Evolutionary conservation across 2,888 invertebrate genomes (phyloP), one percentile per base, ranked within the genome.

Genomic region (Acronicta alni): DNA sequence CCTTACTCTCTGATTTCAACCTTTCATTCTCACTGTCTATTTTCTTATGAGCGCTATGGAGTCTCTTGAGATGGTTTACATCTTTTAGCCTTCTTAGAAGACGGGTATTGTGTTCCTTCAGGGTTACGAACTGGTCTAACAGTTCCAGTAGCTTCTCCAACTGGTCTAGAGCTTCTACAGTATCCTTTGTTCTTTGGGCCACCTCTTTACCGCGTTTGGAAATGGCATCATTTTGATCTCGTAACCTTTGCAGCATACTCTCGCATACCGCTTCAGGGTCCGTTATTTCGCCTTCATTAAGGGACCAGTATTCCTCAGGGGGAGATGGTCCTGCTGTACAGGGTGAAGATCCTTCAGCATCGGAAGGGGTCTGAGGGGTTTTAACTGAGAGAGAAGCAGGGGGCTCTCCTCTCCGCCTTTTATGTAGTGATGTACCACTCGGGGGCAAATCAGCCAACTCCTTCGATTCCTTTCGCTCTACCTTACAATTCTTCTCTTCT

Each of bases 81-180:
- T 97, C 97, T 60, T 96, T 95, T 23, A 97, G 95, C 49, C 96
- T 94, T 71, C 95, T 94, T 57, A 97, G 95, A 20, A 97, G 90
- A 66, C 95, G 95, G 0, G 95, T 94, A 85, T 97, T 97, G 69
- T 97, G 96, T 77, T 97, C 96, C 68, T 96, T 95, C 37, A 97
- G 88, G 41, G 95, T 95, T 7, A 97, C 93, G 69, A 97, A 95
- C 80, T 97, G 97, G 80, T 98, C 97, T 87, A 98, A 95, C 32
- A 98, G 89, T 62, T 96, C 95, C 75, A 97, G 96, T 8, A 98
- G 93, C 75, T 97, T 97, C 72, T 97, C 97, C 48, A 98, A 87
- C 80, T 98, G 97, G 79, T 97, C 97, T 65, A 98, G 95, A 0
- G 96, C 95, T 72, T 96, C 96, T 12, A 96, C 90, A 0, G 96